Evolutionary conservation across 2,113 vertebrate genomes (phyloP), one percentile per base, ranked within the genome.

Genomic region (Pomatostomus ruficeps): DNA sequence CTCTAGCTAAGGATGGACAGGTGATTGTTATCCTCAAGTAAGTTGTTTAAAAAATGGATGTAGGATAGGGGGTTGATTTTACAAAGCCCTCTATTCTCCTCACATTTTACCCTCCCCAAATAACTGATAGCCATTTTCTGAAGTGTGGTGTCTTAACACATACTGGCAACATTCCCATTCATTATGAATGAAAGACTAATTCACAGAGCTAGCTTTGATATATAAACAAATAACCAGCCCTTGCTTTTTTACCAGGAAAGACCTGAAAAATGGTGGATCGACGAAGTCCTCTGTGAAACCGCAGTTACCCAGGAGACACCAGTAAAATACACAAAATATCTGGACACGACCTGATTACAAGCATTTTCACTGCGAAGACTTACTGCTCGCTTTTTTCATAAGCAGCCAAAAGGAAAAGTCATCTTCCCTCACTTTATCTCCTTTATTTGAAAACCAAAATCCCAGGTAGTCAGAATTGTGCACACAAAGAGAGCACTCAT

Each of bases 331-430:
- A 71, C 12, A 36, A 79, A 92, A 55, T 70, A 70, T 88, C 82
- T 85, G 51, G 63, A 88, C 55, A 83, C 24, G 17, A 71, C 76
- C 59, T 29, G 49, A 88, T 78, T 78, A 75, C 49, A 91, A 76
- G 62, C 48, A 89, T 20, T 80, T 43, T 90, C 52, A 52, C 46
- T 65, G 57, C 3, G 84, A 92, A 1, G 46, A 67, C n/a, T 91
- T 59, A 63, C 4, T 74, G 55, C 58, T 92, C 86, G 38, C 26
- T 81, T 86, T 93, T 72, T 83, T 67, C 23, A 4, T 49, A 73
- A 85, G 77, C 25, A 93, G 45, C 35, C 63, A 85, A 77, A 76
- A 95, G 40, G 75, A 94, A 76, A 95, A 95, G 76, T 86, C 66
- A 93, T 70, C 83, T 91, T 92, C 58, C 52, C 52, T 95, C 31